Percentiles rank a stretch among this genome's conserved stretches.
Conservation (phyloP, 2,888 invertebrate genomes). For the Dicyrtomina minuta region DNA sequence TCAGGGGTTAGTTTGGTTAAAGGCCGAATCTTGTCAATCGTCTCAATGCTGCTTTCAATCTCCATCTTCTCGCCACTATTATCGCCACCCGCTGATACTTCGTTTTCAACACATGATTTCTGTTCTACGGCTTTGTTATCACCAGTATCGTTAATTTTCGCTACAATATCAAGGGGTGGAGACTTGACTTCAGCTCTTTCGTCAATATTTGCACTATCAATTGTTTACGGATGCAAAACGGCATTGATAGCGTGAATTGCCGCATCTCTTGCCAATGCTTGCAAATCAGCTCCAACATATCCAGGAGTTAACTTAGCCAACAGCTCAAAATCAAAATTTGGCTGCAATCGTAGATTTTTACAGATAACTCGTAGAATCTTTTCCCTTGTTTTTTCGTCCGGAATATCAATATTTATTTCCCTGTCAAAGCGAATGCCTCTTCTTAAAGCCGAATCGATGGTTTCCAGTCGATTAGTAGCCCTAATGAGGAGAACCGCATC, state of each 20-base stretch:
- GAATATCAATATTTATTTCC: constrained; percentile 91
- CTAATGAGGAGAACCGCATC: constrained; percentile 80
- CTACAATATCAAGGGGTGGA: not conserved
- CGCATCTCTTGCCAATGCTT: constrained; percentile 81
- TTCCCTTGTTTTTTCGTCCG: constrained; percentile 76
- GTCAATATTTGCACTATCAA: not conserved
- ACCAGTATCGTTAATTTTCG: not conserved
- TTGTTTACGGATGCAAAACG: constrained; percentile 21
- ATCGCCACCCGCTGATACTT: not conserved
- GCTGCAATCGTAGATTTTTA: constrained; percentile 67
- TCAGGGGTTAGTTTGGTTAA: not conserved
- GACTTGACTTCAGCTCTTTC: not conserved
- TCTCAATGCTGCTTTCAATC: no score
- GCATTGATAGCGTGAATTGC: constrained; percentile 71
- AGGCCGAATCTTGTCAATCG: not conserved
- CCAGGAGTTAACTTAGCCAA: constrained; percentile 89
- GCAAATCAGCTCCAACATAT: constrained; percentile 92
- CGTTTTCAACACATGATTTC: not conserved
- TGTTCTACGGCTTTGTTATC: not conserved
- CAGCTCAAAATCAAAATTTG: constrained; percentile 69
- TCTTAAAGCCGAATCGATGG: constrained; percentile 87
- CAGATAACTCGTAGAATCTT: constrained; percentile 77
- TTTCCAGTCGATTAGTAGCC: constrained; percentile 92
- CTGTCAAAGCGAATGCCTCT: constrained; percentile 90
- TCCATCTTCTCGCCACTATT: not conserved